These are phyloP conservation scores for Falco naumanni DNA, from an alignment of 2,797 vertebrate species.

Conservation along the genomic window DNA sequence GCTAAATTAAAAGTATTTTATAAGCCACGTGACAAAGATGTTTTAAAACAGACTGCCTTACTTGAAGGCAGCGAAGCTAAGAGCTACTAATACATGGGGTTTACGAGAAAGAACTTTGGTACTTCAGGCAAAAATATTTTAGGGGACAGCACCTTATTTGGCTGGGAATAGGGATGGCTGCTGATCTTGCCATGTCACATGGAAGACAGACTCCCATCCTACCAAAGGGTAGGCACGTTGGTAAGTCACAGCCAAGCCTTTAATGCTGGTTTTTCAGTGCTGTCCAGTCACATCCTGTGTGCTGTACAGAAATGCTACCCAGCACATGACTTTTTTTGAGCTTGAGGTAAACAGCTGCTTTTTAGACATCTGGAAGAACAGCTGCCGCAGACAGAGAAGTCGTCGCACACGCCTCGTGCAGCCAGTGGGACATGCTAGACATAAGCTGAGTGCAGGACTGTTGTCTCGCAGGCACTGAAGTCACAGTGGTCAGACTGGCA, in stretches of 20 bases:
- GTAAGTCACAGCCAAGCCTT: not conserved
- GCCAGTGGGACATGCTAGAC: not conserved
- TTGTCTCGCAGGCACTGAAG: accelerated
- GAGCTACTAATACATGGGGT: accelerated
- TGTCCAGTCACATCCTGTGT: not conserved
- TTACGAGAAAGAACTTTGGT: not conserved
- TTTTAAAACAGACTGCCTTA: not conserved
- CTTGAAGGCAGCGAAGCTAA: not conserved
- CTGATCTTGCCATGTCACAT: not conserved
- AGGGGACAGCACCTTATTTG: not conserved
- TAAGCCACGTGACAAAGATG: not conserved
- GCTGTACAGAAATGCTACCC: not conserved
- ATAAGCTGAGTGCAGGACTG: accelerated
- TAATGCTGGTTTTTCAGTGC: not conserved
- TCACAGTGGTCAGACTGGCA: not conserved
- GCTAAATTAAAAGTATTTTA: not conserved
- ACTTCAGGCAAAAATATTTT: not conserved
- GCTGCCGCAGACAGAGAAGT: not conserved
- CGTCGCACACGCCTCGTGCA: accelerated
- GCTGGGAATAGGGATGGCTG: not conserved
- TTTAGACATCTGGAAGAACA: slow-evolving; percentile 24
- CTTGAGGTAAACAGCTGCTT: slow-evolving; percentile 3
- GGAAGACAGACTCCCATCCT: not conserved
- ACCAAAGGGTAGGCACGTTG: too few species aligned
- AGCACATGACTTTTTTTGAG: not conserved